Evolutionary conservation across 2,113 vertebrate genomes (phyloP), one percentile per base, ranked within the genome.

Genomic region (Pelecanus crispus): DNA sequence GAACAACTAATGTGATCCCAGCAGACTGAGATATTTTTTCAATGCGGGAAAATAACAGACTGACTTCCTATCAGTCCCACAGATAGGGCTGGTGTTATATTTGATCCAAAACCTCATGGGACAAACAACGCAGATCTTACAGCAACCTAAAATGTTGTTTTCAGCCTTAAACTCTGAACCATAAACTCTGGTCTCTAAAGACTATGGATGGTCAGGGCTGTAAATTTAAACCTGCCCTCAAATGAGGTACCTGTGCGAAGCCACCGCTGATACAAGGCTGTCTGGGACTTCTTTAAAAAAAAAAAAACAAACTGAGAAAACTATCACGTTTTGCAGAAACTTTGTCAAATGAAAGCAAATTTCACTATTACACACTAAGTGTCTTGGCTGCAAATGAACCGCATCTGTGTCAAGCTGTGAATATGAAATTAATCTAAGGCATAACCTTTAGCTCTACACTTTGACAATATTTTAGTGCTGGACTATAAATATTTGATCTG

Each of bases 401-500:
- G 0, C 13, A 10, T 32, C 10, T 6, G 13, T 49, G 4, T 65
- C 96, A 91, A 91, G 92, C 92, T 94, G 91, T n/a, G 92, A 75
- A 45, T 25, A 45, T 40, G 83, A 61, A 92, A 94, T 90, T 32
- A 87, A 94, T 89, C 88, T 26, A 32, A 87, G 81, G 70, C 21
- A 6, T 22, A 87, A 88, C 94, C 89, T 95, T 96, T 82, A 79
- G 77, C 42, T 87, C 81, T 72, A 2, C 68, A 31, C 86, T 91
- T 47, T 24, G 70, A 45, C 86, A 63, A 32, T 22, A 72, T 44
- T 47, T 73, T 49, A 42, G 70, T 14, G 73, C 84, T 79, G 44
- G 66, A 50, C 62, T 21, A 73, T 85, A 97, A 95, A 96, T 95
- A 91, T 70, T 45, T 67, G 86, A 91, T 88, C 89, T 55, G 58